Base-by-base conservation (phyloP, 2,888 invertebrate species). In the Eustalomyia histrio region DNA sequence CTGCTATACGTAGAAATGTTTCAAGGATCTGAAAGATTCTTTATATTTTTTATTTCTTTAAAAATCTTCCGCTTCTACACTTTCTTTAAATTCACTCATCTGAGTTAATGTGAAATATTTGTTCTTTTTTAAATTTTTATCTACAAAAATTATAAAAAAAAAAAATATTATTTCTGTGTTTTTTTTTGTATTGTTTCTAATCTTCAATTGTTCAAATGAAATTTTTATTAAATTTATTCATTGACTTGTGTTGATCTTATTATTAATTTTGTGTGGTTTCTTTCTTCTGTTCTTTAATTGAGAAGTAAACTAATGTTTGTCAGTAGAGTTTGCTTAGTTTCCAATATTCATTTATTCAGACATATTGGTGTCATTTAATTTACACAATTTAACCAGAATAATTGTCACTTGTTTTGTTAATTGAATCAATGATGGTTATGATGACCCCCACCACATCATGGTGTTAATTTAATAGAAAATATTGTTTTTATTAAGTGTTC, bases 191-290 rank as follows among this genome's bases (percentile, higher is more conserved):
- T 12, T 39, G 3, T 39, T 12, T 39, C 39, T 1, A 12, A 12
- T 39, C 1, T 10, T 12, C 12, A 39, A 39, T 39, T 39, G 39
- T 1, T 39, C 39, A 39, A 39, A 39, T 39, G 12, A 39, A 12
- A 39, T 69, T 60, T 71, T 76, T 60, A 76, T 76, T 76, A 52
- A 76, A 76, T 76, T 72, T 76, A 71, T 60, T 65, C 58, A 65
- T 76, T 76, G 71, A 76, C 76, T 76, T 55, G 18, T 43, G 58
- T 33, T 76, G 71, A 76, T 72, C 71, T 76, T 76, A 16, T 76
- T 76, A 16, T 12, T 58, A 43, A 24, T 43, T 65, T 21, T 14
- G 67, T 33, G 29, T 29, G 7, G 2, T 29, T 29, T 55, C 16
- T 60, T 60, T 63, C 17, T 55, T 18, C 50, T 63, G 18, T 57